Base-by-base conservation (phyloP, 1,140 invertebrate genomes). In the Drosophila grimshawi region DNA sequence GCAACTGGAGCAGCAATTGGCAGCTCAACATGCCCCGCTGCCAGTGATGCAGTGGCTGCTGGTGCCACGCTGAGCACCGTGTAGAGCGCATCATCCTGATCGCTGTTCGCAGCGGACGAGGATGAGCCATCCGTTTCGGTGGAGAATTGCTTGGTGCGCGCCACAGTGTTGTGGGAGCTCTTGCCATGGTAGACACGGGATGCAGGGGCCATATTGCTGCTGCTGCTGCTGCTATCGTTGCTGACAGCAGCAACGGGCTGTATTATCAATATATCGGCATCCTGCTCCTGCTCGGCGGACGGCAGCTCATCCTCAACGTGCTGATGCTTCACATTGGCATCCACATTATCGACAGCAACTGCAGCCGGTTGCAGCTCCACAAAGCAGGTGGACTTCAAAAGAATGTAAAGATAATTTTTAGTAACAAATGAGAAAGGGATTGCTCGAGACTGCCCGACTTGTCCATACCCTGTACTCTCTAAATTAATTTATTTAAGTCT, bases 321-420 rank as follows among this genome's bases (percentile, higher is more conserved):
- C 59, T 81, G 81, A 37, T 90, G 78, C 66, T 86, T 80, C 3
- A 88, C 77, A 76, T 90, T 90, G 39, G 81, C 85, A 49, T 88
- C 85, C 35, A 88, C 52, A 55, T 89, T 88, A 5, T 88, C 83
- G 0, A 69, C 55, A 35, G 85, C 65, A 5, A 48, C 45, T 45
- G 77, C 76, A 11, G 75, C 59, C 8, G 81, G 63, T 7, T 80
- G 81, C 30, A 81, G 65, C 39, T 82, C 76, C 45, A 92, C 89
- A 52, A 76, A 92, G 65, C 91, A 92, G 46, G 76, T 76, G 32
- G 89, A 92, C 89, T 92, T 30, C 3, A 39, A 10, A 3, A 43
- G 3, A 27, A 33, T 5, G 53, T 5, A 8, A 8, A 33, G n/a
- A 49, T 37, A 43, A 10, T 48, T 43, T 43, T n/a, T 19, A 19